A percentile compares a stretch with the other conserved stretches of the same genome.
phyloP scores from a whole-genome alignment of 2,888 invertebrate genomes.

The Metopia argyrocephala region DNA sequence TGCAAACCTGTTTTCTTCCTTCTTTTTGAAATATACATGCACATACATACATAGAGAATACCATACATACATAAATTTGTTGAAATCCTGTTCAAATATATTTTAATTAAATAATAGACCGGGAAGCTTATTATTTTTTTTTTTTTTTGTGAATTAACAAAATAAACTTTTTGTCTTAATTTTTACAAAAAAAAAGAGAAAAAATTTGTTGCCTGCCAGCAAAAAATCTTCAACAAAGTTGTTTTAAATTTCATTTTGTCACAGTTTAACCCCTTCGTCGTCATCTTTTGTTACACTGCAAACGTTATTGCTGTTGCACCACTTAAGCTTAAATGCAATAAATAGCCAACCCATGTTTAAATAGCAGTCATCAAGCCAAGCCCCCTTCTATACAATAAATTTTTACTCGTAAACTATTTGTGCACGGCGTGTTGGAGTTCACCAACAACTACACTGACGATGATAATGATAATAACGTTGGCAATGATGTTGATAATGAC shows the following conservation, averaged over 20 bases:
- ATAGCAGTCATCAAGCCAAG: slow-evolving; percentile 57
- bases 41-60: too few relatives aligned
- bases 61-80: too few relatives aligned
- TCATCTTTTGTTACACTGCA: slow-evolving; percentile 57
- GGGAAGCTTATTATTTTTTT: too few relatives aligned
- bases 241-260: slow-evolving; percentile 55
- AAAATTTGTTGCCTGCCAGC: too few relatives aligned
- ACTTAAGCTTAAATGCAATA: not conserved
- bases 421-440: slow-evolving; percentile 47
- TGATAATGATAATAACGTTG: slow-evolving; percentile 25
- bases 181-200: too few relatives aligned
- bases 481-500: not conserved
- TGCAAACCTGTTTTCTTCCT: too few relatives aligned
- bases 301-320: not conserved
- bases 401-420: slow-evolving; percentile 52
- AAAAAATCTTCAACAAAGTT: slow-evolving; percentile 52
- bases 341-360: slow-evolving; percentile 39
- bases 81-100: too few relatives aligned
- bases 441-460: slow-evolving; percentile 6
- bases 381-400: slow-evolving; percentile 60
- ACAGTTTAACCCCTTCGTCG: slow-evolving; percentile 50
- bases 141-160: too few relatives aligned
- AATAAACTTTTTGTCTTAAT: too few relatives aligned
- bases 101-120: too few relatives aligned
- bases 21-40: too few relatives aligned